phyloP scores from a whole-genome alignment of 2,888 invertebrate species.

The Sminthurides aquaticus region DNA sequence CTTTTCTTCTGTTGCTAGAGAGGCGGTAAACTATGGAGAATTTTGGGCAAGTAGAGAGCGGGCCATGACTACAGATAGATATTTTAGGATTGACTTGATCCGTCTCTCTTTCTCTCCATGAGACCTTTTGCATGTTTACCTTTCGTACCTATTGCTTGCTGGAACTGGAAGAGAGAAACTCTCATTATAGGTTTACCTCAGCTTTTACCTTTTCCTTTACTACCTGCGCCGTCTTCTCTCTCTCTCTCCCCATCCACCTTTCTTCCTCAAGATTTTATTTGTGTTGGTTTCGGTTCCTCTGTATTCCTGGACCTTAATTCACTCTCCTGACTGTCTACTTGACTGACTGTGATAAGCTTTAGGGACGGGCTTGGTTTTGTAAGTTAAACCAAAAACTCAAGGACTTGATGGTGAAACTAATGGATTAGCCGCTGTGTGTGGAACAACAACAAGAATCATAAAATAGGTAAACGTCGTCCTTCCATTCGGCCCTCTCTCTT shows the following conservation, averaged over 20 bases:
- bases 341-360: not conserved
- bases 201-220: too few relatives aligned
- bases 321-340: not conserved
- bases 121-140: not conserved
- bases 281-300: not conserved
- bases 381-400: not conserved
- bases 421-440: conserved; percentile 1
- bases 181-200: too few relatives aligned
- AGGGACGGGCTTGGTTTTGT: not conserved
- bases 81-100: too few relatives aligned
- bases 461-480: not conserved
- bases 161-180: not conserved
- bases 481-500: not conserved
- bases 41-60: too few relatives aligned
- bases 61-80: too few relatives aligned
- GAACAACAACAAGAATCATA: not conserved
- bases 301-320: not conserved
- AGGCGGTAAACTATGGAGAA: too few relatives aligned
- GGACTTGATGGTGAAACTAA: conserved; percentile 6
- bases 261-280: not conserved
- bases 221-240: not conserved
- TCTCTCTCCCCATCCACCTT: not conserved
- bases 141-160: not conserved
- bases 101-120: too few relatives aligned
- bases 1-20: too few relatives aligned